Percentiles rank a stretch among this genome's conserved stretches.
Evolutionary conservation across 2,113 vertebrate species (phyloP).

Genomic region (Mohoua ochrocephala): DNA sequence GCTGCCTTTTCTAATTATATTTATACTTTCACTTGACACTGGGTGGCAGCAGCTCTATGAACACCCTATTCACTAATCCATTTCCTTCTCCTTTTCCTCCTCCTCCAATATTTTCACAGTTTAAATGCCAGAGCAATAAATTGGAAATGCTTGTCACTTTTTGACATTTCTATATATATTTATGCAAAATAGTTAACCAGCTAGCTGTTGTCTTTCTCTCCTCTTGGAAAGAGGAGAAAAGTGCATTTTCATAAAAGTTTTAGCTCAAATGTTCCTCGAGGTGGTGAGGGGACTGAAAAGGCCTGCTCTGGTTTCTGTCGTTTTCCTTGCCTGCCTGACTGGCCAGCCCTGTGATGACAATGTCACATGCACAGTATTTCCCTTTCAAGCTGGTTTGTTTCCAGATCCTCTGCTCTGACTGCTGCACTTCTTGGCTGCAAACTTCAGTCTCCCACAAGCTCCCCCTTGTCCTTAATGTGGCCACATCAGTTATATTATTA

Average conservation of each 20-base stretch:
- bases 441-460: not conserved
- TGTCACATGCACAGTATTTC: not conserved
- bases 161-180: constrained; percentile 8
- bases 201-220: constrained; percentile 6
- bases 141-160: not conserved
- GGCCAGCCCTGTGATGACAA: not conserved
- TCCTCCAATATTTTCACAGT: not conserved
- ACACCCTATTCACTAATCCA: constrained; percentile 13
- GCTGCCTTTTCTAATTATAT: constrained; percentile 56
- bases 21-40: constrained; percentile 61
- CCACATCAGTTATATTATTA: not conserved
- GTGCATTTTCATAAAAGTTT: not conserved
- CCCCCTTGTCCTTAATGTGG: not conserved
- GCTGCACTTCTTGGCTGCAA: not conserved
- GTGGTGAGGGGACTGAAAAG: not conserved
- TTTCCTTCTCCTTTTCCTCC: not conserved
- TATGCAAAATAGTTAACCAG: not conserved
- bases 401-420: not conserved
- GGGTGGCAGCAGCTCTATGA: constrained; percentile 66
- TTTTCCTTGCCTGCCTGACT: not conserved
- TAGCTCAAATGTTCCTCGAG: not conserved
- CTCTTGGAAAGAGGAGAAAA: not conserved
- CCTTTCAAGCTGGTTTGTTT: not conserved
- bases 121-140: constrained; percentile 47
- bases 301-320: not conserved